These are phyloP conservation scores for Drosophila pegasa DNA, from an alignment of 2,888 invertebrate species.

Conservation along the genomic window DNA sequence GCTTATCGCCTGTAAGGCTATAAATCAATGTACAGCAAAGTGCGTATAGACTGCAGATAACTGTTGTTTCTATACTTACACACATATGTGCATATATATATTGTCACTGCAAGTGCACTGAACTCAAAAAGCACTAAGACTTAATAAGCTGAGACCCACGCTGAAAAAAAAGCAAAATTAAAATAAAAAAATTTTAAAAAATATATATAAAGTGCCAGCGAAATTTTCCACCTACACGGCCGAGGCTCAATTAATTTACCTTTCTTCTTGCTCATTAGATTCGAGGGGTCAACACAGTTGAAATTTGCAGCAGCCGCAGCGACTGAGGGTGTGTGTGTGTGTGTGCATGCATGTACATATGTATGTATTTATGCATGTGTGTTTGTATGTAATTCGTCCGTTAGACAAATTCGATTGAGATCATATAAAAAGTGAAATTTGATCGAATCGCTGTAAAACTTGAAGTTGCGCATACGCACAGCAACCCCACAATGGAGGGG, in stretches of 20 bases:
- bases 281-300: slow-evolving; percentile 37
- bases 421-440: slow-evolving; percentile 70
- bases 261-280: slow-evolving; percentile 48
- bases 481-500: background rate
- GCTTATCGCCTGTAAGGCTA: slow-evolving; percentile 33
- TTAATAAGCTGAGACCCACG: slow-evolving; percentile 52
- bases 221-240: slow-evolving; percentile 55
- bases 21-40: slow-evolving; percentile 38
- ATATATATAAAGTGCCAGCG: slow-evolving; percentile 31
- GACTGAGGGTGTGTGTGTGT: slow-evolving; percentile 3
- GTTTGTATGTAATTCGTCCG: background rate
- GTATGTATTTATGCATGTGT: background rate
- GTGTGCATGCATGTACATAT: background rate
- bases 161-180: slow-evolving; percentile 8
- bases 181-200: background rate
- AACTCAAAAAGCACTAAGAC: slow-evolving; percentile 22
- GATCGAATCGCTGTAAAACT: slow-evolving; percentile 60
- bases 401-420: slow-evolving; percentile 40
- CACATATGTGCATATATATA: slow-evolving; percentile 2
- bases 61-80: slow-evolving; percentile 22
- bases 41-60: slow-evolving; percentile 31
- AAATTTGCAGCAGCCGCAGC: slow-evolving; percentile 4
- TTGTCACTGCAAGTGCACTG: slow-evolving; percentile 41
- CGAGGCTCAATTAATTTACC: slow-evolving; percentile 38
- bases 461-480: slow-evolving; percentile 42